Percentiles rank a stretch among this genome's conserved stretches.
These are phyloP conservation scores for Tylochromis polylepis DNA, from an alignment of 2,113 vertebrate species.

Conservation along the genomic window DNA sequence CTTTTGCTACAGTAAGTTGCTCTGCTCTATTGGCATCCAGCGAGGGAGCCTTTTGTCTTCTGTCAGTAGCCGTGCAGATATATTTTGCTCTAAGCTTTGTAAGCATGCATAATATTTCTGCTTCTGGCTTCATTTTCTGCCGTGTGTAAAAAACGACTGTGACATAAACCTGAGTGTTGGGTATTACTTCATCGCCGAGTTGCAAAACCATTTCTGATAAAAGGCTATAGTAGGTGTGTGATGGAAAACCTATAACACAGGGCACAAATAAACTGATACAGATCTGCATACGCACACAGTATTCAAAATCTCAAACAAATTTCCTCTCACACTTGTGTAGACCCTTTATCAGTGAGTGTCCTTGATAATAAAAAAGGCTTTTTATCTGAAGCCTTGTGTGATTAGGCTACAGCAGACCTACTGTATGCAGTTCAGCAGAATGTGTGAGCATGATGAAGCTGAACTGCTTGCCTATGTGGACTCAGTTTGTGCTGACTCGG, in stretches of 20 bases:
- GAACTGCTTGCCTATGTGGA: slow-evolving; percentile 33
- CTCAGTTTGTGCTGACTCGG: slow-evolving; percentile 25
- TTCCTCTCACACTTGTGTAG: background rate
- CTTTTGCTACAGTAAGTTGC: background rate
- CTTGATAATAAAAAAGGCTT: slow-evolving; percentile 31
- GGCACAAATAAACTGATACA: background rate
- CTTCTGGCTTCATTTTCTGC: background rate
- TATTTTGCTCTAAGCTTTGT: background rate
- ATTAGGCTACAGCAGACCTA: background rate
- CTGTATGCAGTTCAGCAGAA: slow-evolving; percentile 14
- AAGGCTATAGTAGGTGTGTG: background rate
- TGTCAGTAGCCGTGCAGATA: background rate
- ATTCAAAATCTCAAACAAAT: background rate
- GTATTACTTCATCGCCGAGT: slow-evolving; percentile 24
- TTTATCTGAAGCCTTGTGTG: slow-evolving; percentile 22
- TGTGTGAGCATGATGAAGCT: slow-evolving; percentile 24
- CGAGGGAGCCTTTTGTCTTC: background rate
- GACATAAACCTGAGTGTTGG: slow-evolving; percentile 21
- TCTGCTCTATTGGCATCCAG: background rate
- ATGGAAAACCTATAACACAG: background rate
- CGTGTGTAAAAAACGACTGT: background rate
- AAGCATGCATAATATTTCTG: background rate
- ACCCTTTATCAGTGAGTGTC: background rate
- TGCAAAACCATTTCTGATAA: slow-evolving; percentile 14
- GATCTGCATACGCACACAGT: background rate